Percentiles rank a stretch among this genome's conserved stretches.
Conservation (phyloP, 2,797 vertebrate genomes). For the Ibycter americanus region DNA sequence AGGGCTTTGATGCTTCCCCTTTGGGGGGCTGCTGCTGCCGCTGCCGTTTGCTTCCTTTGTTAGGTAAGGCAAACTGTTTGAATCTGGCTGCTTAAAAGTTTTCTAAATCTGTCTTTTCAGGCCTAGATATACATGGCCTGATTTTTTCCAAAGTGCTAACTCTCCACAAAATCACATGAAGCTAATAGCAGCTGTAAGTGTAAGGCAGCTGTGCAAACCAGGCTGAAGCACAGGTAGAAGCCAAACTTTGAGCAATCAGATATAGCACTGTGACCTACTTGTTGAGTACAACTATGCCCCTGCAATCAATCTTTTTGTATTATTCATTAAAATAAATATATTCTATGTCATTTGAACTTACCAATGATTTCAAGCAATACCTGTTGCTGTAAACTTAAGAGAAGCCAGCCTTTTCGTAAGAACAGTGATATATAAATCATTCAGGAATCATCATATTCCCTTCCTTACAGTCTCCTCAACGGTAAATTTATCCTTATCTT, state of each 20-base stretch:
- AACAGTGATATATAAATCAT: background rate
- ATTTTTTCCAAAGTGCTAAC: background rate
- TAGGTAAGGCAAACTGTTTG: background rate
- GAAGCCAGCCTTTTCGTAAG: background rate
- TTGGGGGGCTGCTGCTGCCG: background rate
- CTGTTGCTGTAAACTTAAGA: background rate
- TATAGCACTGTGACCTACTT: background rate
- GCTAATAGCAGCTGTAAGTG: background rate
- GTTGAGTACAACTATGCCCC: background rate
- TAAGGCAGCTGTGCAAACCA: background rate
- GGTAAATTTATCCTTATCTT: background rate
- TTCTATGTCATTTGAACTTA: background rate
- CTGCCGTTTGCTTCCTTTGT: background rate
- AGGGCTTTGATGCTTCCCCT: background rate
- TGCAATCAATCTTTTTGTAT: background rate
- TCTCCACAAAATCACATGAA: background rate
- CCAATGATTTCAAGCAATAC: background rate
- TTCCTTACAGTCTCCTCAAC: background rate
- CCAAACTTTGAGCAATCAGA: background rate
- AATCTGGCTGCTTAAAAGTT: conserved; percentile 1
- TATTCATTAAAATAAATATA: background rate
- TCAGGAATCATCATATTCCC: background rate
- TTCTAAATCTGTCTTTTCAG: conserved; percentile 13
- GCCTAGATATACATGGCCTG: conserved; percentile 12
- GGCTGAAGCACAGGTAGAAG: background rate